A percentile compares a stretch with the other conserved stretches of the same genome.
Conservation (phyloP, 1,140 invertebrate species). For the Atta colombica region DNA sequence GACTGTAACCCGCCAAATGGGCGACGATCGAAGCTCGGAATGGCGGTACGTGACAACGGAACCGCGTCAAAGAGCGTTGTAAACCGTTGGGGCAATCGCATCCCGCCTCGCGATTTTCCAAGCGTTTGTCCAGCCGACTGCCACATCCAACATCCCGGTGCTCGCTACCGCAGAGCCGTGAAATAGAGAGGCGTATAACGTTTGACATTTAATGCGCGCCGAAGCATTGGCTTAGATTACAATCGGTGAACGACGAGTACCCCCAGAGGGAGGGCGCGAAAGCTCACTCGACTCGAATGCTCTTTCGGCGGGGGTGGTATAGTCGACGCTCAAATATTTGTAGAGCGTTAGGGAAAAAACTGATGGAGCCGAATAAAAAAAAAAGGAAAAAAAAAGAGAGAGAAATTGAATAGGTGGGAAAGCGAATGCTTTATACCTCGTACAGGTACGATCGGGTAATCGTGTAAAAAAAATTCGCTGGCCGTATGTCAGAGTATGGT, state of each 20-base stretch:
- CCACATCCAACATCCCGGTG: conserved; percentile 45
- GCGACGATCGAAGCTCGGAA: conserved; percentile 41
- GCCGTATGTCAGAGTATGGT: conserved; percentile 35
- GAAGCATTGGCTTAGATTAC: conserved; percentile 77
- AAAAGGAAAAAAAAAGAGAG: conserved; percentile 34
- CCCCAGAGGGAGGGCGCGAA: conserved; percentile 67
- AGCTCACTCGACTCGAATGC: conserved; percentile 78
- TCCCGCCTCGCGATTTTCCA: conserved; percentile 62
- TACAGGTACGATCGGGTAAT: conserved; percentile 58
- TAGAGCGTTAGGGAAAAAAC: conserved; percentile 76
- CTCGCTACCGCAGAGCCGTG: conserved; percentile 59
- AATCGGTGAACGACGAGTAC: conserved; percentile 75
- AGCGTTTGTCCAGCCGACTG: conserved; percentile 46
- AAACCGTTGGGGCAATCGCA: conserved; percentile 64
- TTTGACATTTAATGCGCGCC: conserved; percentile 80
- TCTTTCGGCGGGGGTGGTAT: conserved; percentile 67
- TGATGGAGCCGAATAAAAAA: conserved; percentile 64
- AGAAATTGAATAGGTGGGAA: conserved; percentile 73
- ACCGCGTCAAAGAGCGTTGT: conserved; percentile 57
- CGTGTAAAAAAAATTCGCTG: conserved; percentile 63
- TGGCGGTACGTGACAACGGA: conserved; percentile 49
- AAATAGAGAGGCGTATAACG: conserved; percentile 75
- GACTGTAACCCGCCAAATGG: conserved; percentile 49
- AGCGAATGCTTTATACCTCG: conserved; percentile 62
- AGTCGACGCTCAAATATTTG: conserved; percentile 76